These are phyloP conservation scores for Oryzias celebensis DNA, from an alignment of 2,113 vertebrate genomes.

Conservation along the genomic window DNA sequence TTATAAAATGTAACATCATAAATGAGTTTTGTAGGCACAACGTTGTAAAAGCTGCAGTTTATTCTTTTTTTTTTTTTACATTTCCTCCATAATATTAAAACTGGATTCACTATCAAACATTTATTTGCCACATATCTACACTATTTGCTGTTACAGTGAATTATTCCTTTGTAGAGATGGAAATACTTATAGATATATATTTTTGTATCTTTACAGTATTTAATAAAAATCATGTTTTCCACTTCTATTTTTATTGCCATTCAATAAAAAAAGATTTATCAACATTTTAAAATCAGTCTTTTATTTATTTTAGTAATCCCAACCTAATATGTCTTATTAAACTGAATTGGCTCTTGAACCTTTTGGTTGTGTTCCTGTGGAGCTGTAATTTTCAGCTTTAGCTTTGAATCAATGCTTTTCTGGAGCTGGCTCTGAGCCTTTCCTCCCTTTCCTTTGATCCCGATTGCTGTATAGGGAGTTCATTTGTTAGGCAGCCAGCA, in stretches of 20 bases:
- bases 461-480: background rate
- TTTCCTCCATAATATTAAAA: slow-evolving; percentile 2
- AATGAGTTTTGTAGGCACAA: background rate
- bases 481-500: slow-evolving; percentile 14
- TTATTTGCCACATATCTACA: background rate
- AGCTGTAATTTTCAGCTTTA: background rate
- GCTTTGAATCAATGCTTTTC: background rate
- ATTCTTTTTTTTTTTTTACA: background rate
- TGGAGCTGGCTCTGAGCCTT: background rate
- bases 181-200: slow-evolving; percentile 6
- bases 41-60: slow-evolving; percentile 8
- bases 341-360: background rate
- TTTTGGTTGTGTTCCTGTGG: background rate
- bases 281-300: no score
- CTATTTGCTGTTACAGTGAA: background rate
- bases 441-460: background rate
- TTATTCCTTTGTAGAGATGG: background rate
- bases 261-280: slow-evolving; percentile 10
- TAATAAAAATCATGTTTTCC: slow-evolving; percentile 2
- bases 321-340: no score
- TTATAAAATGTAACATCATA: slow-evolving; percentile 1
- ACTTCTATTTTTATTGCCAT: background rate
- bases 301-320: no score
- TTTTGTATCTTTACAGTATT: slow-evolving; percentile 19
- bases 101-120: slow-evolving; percentile 5